Evolutionary conservation across 2,797 vertebrate genomes (phyloP).

Genomic region (Mycteria americana): DNA sequence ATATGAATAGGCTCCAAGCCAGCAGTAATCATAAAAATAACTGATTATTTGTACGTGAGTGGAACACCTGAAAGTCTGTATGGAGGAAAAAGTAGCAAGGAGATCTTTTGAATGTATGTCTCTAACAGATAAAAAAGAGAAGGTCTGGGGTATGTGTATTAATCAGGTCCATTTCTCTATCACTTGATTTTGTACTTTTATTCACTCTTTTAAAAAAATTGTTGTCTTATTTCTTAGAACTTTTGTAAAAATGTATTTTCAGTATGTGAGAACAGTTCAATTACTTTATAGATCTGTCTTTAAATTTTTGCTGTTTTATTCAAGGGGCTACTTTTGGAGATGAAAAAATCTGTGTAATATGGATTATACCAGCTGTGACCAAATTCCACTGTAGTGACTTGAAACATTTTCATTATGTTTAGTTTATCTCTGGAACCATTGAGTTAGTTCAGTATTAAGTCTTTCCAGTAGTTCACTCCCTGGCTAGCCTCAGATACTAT

Average conservation of each 20-base stretch:
- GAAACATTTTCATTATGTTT: neutral
- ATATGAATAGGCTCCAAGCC: neutral
- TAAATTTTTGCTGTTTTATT: neutral
- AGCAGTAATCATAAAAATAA: neutral
- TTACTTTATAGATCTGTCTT: neutral
- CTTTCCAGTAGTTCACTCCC: neutral
- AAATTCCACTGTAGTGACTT: neutral
- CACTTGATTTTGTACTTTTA: neutral
- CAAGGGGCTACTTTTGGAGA: neutral
- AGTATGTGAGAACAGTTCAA: neutral
- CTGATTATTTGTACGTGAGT: neutral
- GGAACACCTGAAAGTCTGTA: neutral
- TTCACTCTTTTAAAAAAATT: neutral
- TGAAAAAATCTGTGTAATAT: neutral
- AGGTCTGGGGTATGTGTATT: neutral
- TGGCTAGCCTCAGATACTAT: neutral
- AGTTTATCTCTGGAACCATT: neutral
- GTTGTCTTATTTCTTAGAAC: neutral
- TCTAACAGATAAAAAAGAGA: neutral
- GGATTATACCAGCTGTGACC: neutral
- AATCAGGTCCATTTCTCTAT: neutral
- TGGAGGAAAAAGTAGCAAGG: neutral
- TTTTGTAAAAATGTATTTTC: neutral
- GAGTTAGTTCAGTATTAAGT: neutral
- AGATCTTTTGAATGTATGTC: neutral